Conservation (phyloP, 1,140 invertebrate species). For the Diachasma alloeum region DNA sequence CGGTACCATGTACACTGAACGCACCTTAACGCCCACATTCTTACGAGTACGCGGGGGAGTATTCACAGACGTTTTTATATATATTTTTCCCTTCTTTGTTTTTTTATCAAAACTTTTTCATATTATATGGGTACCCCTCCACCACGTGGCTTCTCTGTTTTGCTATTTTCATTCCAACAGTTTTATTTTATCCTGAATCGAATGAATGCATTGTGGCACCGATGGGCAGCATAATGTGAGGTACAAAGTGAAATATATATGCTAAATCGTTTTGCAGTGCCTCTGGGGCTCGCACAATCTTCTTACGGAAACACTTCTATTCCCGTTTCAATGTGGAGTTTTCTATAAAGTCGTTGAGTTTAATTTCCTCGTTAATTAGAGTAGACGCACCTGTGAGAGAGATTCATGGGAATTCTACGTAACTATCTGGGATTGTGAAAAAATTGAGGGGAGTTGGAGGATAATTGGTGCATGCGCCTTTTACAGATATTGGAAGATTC, state of each 20-base stretch:
- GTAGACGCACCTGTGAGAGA: constrained; percentile 9
- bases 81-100: background rate
- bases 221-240: background rate
- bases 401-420: constrained; percentile 5
- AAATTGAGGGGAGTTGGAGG: background rate
- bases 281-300: background rate
- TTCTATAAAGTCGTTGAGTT: constrained; percentile 22
- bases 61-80: background rate
- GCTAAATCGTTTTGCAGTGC: background rate
- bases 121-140: background rate
- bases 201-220: constrained; percentile 4
- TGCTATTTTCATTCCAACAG: background rate
- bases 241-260: background rate
- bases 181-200: background rate
- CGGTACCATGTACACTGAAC: constrained; percentile 34
- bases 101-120: background rate
- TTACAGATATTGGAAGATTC: background rate
- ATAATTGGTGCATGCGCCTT: background rate
- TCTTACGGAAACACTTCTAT: constrained; percentile 17
- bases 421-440: background rate
- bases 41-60: constrained; percentile 34
- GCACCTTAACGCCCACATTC: constrained; percentile 50
- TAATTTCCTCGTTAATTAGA: constrained; percentile 25
- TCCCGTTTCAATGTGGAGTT: background rate
- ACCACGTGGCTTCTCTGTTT: background rate